Conservation (phyloP, 1,140 invertebrate species). For the Drosophila aff. region DNA sequence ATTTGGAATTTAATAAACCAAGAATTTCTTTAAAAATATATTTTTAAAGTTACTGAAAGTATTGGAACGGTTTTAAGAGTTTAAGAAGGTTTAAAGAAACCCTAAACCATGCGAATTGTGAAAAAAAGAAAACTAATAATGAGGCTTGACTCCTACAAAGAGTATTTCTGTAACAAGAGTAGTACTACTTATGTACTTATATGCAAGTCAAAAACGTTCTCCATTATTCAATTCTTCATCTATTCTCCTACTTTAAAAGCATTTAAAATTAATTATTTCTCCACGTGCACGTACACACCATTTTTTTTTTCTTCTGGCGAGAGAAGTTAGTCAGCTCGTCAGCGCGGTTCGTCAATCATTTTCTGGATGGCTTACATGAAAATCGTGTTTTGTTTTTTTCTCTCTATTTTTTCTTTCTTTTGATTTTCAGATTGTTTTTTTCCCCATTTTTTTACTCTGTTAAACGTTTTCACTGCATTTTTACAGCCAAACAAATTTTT, state of each 20-base stretch:
- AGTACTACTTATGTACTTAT: no score
- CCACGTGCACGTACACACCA: slow-evolving; percentile 10
- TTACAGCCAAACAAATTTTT: slow-evolving; percentile 79
- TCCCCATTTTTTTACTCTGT: slow-evolving; percentile 30
- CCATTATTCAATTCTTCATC: not conserved
- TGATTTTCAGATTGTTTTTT: slow-evolving; percentile 23
- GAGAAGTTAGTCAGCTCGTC: slow-evolving; percentile 39
- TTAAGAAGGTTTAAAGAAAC: no score
- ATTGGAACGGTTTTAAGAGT: no score
- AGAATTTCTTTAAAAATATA: not conserved
- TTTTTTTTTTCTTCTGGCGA: not conserved
- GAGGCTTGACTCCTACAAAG: no score
- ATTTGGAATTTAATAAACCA: not conserved
- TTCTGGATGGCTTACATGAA: slow-evolving; percentile 69
- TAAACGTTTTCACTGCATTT: slow-evolving; percentile 76
- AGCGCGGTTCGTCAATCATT: slow-evolving; percentile 69
- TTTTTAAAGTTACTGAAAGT: not conserved
- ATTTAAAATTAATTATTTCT: slow-evolving; percentile 7
- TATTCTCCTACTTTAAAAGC: not conserved
- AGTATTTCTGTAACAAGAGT: no score
- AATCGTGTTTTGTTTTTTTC: slow-evolving; percentile 75
- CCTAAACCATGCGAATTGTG: no score
- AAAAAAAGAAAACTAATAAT: no score
- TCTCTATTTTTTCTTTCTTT: slow-evolving; percentile 23
- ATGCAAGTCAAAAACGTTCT: not conserved